Evolutionary conservation across 2,888 invertebrate species (phyloP).

Genomic region (Ditylenchus weischeri): DNA sequence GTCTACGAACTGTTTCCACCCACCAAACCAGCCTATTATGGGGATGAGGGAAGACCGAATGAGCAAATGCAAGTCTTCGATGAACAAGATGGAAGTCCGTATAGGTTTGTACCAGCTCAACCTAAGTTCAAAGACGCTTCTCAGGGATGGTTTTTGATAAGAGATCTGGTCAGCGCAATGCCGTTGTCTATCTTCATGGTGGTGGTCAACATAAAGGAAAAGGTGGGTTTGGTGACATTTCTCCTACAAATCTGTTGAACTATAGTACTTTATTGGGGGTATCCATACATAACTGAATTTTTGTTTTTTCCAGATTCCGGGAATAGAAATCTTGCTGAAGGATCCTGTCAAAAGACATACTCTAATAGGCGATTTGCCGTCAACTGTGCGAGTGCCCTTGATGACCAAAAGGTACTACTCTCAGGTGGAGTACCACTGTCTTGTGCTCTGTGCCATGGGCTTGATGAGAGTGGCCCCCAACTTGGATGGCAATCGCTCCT

Average conservation of each 20-base stretch:
- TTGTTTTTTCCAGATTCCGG: constrained; percentile 21
- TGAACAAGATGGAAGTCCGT: constrained; percentile 33
- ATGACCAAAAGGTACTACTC: constrained; percentile 36
- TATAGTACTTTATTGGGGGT: too few relatives aligned
- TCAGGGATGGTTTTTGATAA: constrained; percentile 49
- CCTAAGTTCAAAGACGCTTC: constrained; percentile 29
- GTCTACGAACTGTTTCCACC: constrained; percentile 30
- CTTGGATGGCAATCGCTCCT: constrained; percentile 33
- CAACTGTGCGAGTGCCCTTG: constrained; percentile 31
- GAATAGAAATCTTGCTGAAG: constrained; percentile 31
- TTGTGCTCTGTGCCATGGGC: constrained; percentile 38
- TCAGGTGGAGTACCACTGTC: constrained; percentile 38
- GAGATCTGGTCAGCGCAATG: constrained; percentile 42
- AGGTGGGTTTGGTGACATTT: constrained; percentile 27
- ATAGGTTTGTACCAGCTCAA: constrained; percentile 44
- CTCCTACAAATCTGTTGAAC: too few relatives aligned
- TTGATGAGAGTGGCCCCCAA: constrained; percentile 36
- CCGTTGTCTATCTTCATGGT: constrained; percentile 46
- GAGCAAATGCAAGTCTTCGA: constrained; percentile 33
- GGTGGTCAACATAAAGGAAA: constrained; percentile 32
- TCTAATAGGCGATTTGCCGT: constrained; percentile 43
- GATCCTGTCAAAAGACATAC: constrained; percentile 44
- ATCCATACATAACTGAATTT: too few relatives aligned
- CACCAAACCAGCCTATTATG: neutral
- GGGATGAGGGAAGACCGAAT: constrained; percentile 21